Conservation (phyloP, 1,140 invertebrate genomes). For the Drosophila santomea region DNA sequence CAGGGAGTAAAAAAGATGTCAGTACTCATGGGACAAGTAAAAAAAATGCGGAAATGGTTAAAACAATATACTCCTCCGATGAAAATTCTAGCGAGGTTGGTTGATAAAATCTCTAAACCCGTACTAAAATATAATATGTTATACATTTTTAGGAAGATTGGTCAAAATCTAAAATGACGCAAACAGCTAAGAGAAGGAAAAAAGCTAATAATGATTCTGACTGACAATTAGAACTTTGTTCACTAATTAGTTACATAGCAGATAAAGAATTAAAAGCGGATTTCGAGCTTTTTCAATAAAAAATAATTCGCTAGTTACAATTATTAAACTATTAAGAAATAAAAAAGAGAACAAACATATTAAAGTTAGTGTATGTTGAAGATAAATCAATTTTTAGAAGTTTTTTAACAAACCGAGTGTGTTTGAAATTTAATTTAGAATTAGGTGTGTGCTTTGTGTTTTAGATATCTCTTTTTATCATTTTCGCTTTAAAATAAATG, state of each 20-base stretch:
- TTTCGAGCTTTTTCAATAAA: constrained; percentile 23
- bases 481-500: too few species aligned
- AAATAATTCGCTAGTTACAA: constrained; percentile 5
- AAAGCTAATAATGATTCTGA: constrained; percentile 83
- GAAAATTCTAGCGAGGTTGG: constrained; percentile 80
- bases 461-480: too few species aligned
- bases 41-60: constrained; percentile 75
- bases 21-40: constrained; percentile 77
- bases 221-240: constrained; percentile 67
- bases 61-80: constrained; percentile 81
- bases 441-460: too few species aligned
- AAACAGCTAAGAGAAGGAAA: constrained; percentile 80
- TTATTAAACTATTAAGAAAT: too few species aligned
- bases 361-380: too few species aligned
- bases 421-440: too few species aligned
- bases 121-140: background rate
- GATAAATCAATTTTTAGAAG: too few species aligned
- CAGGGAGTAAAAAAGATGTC: constrained; percentile 77
- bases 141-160: constrained; percentile 74
- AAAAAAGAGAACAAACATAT: too few species aligned
- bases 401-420: too few species aligned
- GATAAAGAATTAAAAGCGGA: constrained; percentile 29
- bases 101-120: background rate
- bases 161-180: constrained; percentile 78
- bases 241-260: constrained; percentile 41